These are phyloP conservation scores for Pollenia labialis DNA, from an alignment of 2,888 invertebrate species.

Conservation along the genomic window DNA sequence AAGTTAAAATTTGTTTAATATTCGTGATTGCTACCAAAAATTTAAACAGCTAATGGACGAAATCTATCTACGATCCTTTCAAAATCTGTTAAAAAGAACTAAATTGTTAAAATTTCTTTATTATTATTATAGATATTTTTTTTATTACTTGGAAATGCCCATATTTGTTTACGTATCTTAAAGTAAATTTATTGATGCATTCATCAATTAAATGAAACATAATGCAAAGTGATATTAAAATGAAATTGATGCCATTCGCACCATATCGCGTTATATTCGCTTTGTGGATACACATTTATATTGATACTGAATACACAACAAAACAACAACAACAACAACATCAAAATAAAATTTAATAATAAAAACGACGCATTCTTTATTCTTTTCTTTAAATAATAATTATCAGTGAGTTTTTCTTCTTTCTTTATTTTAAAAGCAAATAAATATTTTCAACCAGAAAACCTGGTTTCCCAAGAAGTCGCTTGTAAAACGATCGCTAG, in stretches of 20 bases:
- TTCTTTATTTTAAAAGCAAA: slow-evolving; percentile 20
- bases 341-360: slow-evolving; percentile 5
- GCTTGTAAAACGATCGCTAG: background rate
- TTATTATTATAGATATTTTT: too few relatives aligned
- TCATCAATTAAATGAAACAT: slow-evolving; percentile 65
- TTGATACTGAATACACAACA: slow-evolving; percentile 26
- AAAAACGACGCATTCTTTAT: slow-evolving; percentile 48
- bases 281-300: slow-evolving; percentile 39
- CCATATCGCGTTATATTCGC: slow-evolving; percentile 41
- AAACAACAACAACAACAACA: background rate
- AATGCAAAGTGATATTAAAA: slow-evolving; percentile 62
- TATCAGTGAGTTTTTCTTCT: slow-evolving; percentile 38
- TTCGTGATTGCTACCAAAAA: too few relatives aligned
- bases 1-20: too few relatives aligned
- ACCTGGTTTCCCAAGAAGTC: slow-evolving; percentile 62
- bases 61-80: too few relatives aligned
- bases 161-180: slow-evolving; percentile 48
- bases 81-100: too few relatives aligned
- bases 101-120: too few relatives aligned
- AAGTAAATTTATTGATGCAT: slow-evolving; percentile 64
- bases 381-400: slow-evolving; percentile 59
- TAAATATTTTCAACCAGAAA: slow-evolving; percentile 48
- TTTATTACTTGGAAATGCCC: too few relatives aligned
- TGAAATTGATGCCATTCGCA: slow-evolving; percentile 70
- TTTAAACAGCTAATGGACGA: too few relatives aligned